Base-by-base conservation (phyloP, 2,797 vertebrate species). In the Danio tinwini region DNA sequence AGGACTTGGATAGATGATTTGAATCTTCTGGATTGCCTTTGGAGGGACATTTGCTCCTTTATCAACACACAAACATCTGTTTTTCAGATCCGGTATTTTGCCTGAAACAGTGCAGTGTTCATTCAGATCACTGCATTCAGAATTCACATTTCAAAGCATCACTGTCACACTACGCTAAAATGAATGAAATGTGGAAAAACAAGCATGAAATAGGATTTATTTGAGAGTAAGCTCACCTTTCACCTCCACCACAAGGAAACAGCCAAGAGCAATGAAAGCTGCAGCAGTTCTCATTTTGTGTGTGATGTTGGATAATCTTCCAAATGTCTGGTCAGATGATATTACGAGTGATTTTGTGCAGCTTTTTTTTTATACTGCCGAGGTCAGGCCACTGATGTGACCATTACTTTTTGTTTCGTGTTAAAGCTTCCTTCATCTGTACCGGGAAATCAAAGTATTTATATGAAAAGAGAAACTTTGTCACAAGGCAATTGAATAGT, bases 201-300 rank as follows among this genome's bases (percentile, higher is more conserved):
- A 63, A 45, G 42, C 49, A 47, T 13, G 47, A 47, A 47, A 21
- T 42, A 13, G 65, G 19, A 12, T 74, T 68, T 58, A 16, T 69
- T 16, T 56, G 1, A 40, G 5, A 3, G 13, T 0, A 5, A 37
- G 16, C 70, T 7, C 77, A 84, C 74, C 58, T 75, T 71, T 65
- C 49, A 78, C 70, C 45, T 56, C 14, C 9, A 56, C 53, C 11
- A 70, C 11, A 52, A 85, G 21, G 19, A 71, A 6, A 55, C 65
- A 74, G n/a, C 63, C 29, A n/a, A 76, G 12, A 29, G 65, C 52
- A 47, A 73, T 9, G n/a, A 75, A 53, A 55, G 58, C 69, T 45
- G 45, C 39, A 52, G 44, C 21, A 5, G 17, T 42, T 62, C 76
- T 82, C 74, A 77, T 76, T 55, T 73, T 83, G 17, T 42, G 49